Conservation (phyloP, 2,888 invertebrate species). For the Ypsolopha sequella region DNA sequence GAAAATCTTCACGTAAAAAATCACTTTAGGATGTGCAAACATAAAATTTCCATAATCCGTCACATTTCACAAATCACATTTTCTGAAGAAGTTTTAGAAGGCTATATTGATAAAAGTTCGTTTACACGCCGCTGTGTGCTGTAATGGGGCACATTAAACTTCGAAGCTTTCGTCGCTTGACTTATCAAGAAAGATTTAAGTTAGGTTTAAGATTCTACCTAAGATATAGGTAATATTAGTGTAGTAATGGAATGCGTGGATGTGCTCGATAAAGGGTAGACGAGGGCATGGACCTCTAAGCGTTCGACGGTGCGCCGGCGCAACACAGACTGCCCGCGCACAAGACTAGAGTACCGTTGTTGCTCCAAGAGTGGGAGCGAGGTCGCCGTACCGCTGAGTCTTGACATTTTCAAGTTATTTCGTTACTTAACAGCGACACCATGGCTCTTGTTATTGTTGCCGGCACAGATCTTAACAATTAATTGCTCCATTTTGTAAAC, state of each 20-base stretch:
- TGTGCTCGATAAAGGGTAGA: not conserved
- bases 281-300: slow-evolving; percentile 2
- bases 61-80: slow-evolving; percentile 53
- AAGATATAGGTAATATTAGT: too few relatives aligned
- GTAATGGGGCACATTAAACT: slow-evolving; percentile 28
- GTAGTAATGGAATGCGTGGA: not conserved
- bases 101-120: slow-evolving; percentile 34
- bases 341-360: slow-evolving; percentile 1
- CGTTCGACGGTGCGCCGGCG: not conserved
- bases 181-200: not conserved
- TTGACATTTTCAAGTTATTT: slow-evolving; percentile 62
- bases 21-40: slow-evolving; percentile 33
- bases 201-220: not conserved
- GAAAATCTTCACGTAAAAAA: slow-evolving; percentile 16
- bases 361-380: slow-evolving; percentile 1
- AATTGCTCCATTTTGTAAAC: slow-evolving; percentile 1
- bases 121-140: slow-evolving; percentile 21
- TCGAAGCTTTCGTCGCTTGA: slow-evolving; percentile 4
- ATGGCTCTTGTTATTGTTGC: slow-evolving; percentile 34
- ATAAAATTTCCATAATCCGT: slow-evolving; percentile 41
- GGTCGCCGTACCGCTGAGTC: slow-evolving; percentile 16
- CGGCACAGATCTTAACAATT: slow-evolving; percentile 13
- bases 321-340: not conserved
- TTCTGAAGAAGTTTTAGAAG: slow-evolving; percentile 29
- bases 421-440: slow-evolving; percentile 42